Evolutionary conservation across 2,113 vertebrate species (phyloP).

Genomic region (Rhea americana): DNA sequence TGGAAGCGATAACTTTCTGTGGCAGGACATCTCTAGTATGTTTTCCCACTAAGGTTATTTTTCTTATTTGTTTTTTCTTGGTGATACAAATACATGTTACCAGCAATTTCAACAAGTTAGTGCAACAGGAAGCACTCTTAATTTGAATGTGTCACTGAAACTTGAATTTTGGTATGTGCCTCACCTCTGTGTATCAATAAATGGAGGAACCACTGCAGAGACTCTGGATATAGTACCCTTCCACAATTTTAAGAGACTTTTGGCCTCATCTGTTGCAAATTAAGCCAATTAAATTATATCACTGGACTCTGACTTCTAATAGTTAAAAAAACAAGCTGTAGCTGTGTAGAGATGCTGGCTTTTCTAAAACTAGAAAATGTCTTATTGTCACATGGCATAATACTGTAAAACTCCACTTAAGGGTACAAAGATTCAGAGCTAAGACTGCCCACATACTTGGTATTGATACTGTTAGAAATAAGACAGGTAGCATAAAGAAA

Average conservation of each 20-base stretch:
- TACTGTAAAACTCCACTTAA: background rate
- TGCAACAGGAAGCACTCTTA: background rate
- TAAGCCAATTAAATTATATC: background rate
- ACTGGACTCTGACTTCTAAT: background rate
- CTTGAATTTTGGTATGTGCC: background rate
- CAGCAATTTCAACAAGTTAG: background rate
- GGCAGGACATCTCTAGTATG: background rate
- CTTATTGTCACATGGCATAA: background rate
- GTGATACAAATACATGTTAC: background rate
- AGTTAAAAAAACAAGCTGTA: background rate
- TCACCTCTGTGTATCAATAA: background rate
- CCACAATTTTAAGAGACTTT: background rate
- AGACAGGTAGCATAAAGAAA: accelerated
- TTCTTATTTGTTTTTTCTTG: background rate
- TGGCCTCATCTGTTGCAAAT: background rate
- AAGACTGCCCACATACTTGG: background rate
- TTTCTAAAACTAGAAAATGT: background rate
- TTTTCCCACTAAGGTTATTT: background rate
- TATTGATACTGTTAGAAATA: background rate
- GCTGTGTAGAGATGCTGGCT: background rate
- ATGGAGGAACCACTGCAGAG: background rate
- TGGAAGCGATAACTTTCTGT: background rate
- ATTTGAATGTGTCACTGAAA: background rate
- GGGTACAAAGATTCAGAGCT: background rate
- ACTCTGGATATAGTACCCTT: background rate